These are phyloP conservation scores for Chymomyza amoena DNA, from an alignment of 2,888 invertebrate genomes.

Conservation along the genomic window DNA sequence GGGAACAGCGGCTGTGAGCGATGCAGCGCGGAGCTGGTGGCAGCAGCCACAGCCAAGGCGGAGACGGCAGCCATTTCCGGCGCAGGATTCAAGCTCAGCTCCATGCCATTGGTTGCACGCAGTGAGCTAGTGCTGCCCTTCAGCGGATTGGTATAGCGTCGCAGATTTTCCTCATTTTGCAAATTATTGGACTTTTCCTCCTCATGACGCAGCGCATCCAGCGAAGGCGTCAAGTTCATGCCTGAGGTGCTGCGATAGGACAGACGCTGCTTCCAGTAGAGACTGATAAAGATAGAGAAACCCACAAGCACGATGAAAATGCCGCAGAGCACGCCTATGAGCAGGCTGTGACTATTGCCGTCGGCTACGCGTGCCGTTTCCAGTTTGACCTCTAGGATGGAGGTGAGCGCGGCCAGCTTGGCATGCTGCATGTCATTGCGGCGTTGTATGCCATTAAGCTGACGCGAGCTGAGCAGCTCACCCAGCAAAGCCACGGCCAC, in stretches of 20 bases:
- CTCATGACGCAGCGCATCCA: conserved; percentile 84
- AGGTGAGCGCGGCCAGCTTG: conserved; percentile 83
- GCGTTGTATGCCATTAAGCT: conserved; percentile 70
- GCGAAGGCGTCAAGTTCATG: conserved; percentile 80
- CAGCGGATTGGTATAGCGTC: conserved; percentile 89
- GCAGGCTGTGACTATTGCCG: conserved; percentile 75
- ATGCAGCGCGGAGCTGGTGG: conserved; percentile 74
- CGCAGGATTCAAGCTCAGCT: conserved; percentile 77
- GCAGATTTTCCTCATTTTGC: conserved; percentile 93
- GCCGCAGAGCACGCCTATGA: conserved; percentile 79
- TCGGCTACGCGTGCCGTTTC: conserved; percentile 83
- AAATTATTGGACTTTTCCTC: conserved; percentile 94
- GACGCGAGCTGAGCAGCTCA: conserved; percentile 83
- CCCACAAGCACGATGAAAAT: conserved; percentile 78
- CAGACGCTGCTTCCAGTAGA: conserved; percentile 81
- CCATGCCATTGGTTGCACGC: conserved; percentile 81
- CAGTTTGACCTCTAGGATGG: conserved; percentile 87
- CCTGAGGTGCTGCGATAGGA: conserved; percentile 80
- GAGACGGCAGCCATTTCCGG: conserved; percentile 74
- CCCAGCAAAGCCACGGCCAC: conserved; percentile 82
- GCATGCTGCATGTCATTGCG: conserved; percentile 79
- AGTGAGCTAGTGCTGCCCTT: conserved; percentile 82
- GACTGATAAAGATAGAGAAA: conserved; percentile 79
- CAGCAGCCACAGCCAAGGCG: conserved; percentile 79
- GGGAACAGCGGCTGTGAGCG: conserved; percentile 78